Percentiles rank a stretch among this genome's conserved stretches.
These are phyloP conservation scores for Enteromius trimaculatus DNA, from an alignment of 2,797 vertebrate genomes.

Conservation along the genomic window DNA sequence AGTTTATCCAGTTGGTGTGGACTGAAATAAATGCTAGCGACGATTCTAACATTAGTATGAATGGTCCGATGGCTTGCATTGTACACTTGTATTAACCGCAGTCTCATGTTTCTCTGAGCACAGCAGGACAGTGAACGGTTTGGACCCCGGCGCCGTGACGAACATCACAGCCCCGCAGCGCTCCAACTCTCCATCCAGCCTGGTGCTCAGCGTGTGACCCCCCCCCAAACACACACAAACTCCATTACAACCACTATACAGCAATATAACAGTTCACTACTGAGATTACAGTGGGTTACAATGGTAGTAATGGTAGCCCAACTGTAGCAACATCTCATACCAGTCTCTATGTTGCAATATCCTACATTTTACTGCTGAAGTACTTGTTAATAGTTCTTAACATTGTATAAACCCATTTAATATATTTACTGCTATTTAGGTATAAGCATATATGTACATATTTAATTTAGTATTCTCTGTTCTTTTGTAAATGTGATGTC, in stretches of 20 bases:
- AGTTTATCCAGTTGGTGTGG: neutral
- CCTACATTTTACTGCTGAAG: conserved; percentile 9
- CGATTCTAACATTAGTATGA: neutral
- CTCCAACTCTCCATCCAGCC: conserved; percentile 81
- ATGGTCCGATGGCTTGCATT: neutral
- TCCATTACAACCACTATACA: conserved; percentile 27
- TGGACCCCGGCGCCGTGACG: conserved; percentile 80
- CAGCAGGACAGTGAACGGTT: conserved; percentile 85
- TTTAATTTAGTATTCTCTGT: conserved; percentile 9
- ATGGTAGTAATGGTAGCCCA: neutral
- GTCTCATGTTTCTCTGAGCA: conserved; percentile 37
- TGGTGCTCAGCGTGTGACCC: conserved; percentile 89
- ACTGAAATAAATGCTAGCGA: neutral
- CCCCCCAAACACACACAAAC: conserved; percentile 16
- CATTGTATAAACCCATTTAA: conserved; percentile 53
- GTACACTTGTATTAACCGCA: conserved; percentile 7
- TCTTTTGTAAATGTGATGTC: conserved; percentile 11
- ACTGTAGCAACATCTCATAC: conserved; percentile 9
- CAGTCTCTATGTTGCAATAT: neutral
- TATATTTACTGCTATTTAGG: conserved; percentile 56
- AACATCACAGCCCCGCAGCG: conserved; percentile 81
- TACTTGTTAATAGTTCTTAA: conserved; percentile 42
- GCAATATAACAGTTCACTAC: conserved; percentile 61
- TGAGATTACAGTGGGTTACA: conserved; percentile 28
- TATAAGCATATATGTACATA: conserved; percentile 22